Percentiles rank a stretch among this genome's conserved stretches.
phyloP scores from a whole-genome alignment of 2,797 vertebrate species.

The Sebastiscus albofasciatus region DNA sequence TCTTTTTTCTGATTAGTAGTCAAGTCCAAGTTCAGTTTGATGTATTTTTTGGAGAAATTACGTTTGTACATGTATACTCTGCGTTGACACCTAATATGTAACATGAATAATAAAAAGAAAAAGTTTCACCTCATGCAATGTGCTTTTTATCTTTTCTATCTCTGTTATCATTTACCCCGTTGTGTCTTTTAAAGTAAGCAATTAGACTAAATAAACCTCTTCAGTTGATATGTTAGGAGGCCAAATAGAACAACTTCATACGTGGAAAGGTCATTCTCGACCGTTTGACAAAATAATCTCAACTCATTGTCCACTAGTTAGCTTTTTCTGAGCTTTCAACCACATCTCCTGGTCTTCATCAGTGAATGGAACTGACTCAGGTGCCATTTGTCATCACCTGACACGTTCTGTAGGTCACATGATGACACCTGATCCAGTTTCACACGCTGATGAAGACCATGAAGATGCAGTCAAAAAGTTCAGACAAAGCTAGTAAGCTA shows the following conservation, averaged over 20 bases:
- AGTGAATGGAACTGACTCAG: not conserved
- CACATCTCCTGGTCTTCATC: not conserved
- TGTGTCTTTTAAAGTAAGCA: not conserved
- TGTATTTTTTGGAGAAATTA: conserved; percentile 79
- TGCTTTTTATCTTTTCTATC: not conserved
- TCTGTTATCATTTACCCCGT: not conserved
- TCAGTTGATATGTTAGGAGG: not conserved
- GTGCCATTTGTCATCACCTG: not conserved
- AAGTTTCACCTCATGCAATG: conserved; percentile 55
- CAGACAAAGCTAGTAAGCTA: not conserved
- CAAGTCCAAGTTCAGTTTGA: conserved; percentile 77
- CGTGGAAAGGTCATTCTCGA: not conserved
- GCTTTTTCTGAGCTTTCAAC: not conserved
- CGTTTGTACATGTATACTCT: conserved; percentile 82
- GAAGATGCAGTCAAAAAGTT: not conserved
- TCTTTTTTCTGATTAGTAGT: conserved; percentile 70
- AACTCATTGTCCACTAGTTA: not conserved
- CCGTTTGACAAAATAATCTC: not conserved
- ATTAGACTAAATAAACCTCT: not conserved
- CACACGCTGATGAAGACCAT: not conserved
- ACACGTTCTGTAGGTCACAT: not conserved
- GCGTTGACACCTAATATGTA: conserved; percentile 78
- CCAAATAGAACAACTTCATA: not conserved
- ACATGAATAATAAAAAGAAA: conserved; percentile 72
- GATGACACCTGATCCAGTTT: not conserved